These are phyloP conservation scores for Microcebus murinus DNA, from an alignment of 2,113 vertebrate genomes.

Conservation along the genomic window DNA sequence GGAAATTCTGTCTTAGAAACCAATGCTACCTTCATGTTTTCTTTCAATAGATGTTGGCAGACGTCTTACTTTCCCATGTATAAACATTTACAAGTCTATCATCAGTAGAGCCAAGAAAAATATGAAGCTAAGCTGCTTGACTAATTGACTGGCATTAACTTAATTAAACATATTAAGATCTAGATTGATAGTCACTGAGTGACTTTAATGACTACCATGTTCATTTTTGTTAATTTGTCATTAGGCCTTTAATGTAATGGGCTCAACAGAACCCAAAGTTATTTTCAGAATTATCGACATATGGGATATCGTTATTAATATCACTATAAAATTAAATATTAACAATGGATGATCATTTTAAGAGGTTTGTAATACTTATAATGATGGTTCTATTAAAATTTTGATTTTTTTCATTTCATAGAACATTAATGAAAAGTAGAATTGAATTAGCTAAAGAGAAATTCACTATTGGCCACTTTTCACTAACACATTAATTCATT, in stretches of 20 bases:
- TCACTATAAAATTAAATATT: conserved; percentile 23
- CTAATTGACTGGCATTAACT: conserved; percentile 67
- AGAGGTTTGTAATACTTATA: neutral
- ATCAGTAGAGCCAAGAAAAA: conserved; percentile 47
- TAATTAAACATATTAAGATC: conserved; percentile 77
- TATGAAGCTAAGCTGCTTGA: conserved; percentile 64
- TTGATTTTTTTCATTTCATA: neutral
- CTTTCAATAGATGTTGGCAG: neutral
- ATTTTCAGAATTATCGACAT: conserved; percentile 39
- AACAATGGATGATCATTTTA: neutral
- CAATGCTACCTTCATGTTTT: neutral
- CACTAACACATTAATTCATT: conserved; percentile 33
- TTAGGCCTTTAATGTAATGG: conserved; percentile 49
- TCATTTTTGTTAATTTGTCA: conserved; percentile 59
- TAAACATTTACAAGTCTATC: conserved; percentile 44
- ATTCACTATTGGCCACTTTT: conserved; percentile 38
- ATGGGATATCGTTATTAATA: conserved; percentile 43
- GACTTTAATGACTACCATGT: conserved; percentile 11
- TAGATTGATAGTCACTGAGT: conserved; percentile 60
- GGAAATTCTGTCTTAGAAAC: neutral
- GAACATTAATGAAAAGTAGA: neutral
- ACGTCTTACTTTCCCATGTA: conserved; percentile 6
- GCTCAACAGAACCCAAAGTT: conserved; percentile 33
- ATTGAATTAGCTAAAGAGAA: conserved; percentile 29
- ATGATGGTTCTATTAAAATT: neutral